Evolutionary conservation across 2,888 invertebrate genomes (phyloP).

Genomic region (Tachina grossa): DNA sequence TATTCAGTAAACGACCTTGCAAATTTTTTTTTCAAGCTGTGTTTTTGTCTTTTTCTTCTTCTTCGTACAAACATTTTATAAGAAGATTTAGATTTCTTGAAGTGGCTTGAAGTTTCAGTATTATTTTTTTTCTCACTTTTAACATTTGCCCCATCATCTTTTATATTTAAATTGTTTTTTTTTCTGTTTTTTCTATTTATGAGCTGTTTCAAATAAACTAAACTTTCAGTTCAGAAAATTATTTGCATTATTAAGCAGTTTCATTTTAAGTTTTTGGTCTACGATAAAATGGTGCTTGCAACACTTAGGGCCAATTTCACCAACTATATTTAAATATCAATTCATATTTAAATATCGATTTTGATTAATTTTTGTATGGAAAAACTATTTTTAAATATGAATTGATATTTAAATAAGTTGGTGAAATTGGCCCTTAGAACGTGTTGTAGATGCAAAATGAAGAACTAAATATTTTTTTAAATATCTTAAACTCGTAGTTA

Average conservation of each 20-base stretch:
- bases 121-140: constrained; percentile 11
- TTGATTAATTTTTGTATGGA: too few species aligned
- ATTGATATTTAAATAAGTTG: too few species aligned
- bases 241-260: constrained; percentile 29
- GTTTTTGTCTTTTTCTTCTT: background rate
- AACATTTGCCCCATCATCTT: constrained; percentile 34
- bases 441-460: background rate
- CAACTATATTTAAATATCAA: too few species aligned
- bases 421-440: too few species aligned
- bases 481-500: background rate
- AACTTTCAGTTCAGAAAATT: constrained; percentile 31
- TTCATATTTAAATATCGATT: too few species aligned
- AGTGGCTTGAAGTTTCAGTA: constrained; percentile 39
- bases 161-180: constrained; percentile 26
- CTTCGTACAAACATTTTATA: constrained; percentile 2
- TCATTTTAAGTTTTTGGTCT: background rate
- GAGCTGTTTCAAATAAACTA: constrained; percentile 22
- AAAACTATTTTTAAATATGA: too few species aligned
- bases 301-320: too few species aligned
- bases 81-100: constrained; percentile 34
- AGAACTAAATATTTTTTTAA: constrained; percentile 3
- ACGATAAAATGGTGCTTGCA: constrained; percentile 26
- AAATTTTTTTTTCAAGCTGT: constrained; percentile 26
- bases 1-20: constrained; percentile 64
- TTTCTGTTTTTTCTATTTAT: background rate